Percentiles rank a stretch among this genome's conserved stretches.
These are phyloP conservation scores for Kradibia gibbosae DNA, from an alignment of 1,140 invertebrate species.

Conservation along the genomic window DNA sequence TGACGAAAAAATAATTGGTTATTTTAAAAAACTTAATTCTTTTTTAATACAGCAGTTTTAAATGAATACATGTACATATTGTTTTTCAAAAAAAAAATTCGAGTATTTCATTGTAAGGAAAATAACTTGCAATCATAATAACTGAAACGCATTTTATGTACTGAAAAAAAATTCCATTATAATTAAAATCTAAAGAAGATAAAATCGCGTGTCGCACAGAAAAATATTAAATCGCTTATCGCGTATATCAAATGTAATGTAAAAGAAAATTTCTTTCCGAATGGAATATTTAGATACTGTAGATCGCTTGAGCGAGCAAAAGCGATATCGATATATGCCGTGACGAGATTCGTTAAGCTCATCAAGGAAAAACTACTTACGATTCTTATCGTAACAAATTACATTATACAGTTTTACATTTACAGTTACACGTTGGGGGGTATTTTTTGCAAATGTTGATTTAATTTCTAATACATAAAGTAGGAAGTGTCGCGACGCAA, in stretches of 20 bases:
- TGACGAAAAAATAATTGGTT: too few species aligned
- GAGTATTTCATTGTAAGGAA: too few species aligned
- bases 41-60: too few species aligned
- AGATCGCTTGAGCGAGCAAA: not conserved
- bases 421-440: not conserved
- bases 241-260: not conserved
- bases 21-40: too few species aligned
- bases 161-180: too few species aligned
- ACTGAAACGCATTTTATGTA: too few species aligned
- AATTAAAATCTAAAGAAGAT: not conserved
- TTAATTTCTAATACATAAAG: too few species aligned
- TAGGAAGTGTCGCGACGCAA: not conserved
- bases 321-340: not conserved
- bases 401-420: not conserved
- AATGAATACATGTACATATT: too few species aligned
- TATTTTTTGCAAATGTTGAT: not conserved
- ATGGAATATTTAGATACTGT: not conserved
- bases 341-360: not conserved
- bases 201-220: not conserved
- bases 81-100: too few species aligned
- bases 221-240: not conserved
- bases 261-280: not conserved
- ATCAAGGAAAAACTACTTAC: not conserved
- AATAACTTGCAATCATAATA: too few species aligned
- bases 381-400: constrained; percentile 10